Evolutionary conservation across 1,140 invertebrate species (phyloP).

Genomic region (Trialeurodes vaporariorum): DNA sequence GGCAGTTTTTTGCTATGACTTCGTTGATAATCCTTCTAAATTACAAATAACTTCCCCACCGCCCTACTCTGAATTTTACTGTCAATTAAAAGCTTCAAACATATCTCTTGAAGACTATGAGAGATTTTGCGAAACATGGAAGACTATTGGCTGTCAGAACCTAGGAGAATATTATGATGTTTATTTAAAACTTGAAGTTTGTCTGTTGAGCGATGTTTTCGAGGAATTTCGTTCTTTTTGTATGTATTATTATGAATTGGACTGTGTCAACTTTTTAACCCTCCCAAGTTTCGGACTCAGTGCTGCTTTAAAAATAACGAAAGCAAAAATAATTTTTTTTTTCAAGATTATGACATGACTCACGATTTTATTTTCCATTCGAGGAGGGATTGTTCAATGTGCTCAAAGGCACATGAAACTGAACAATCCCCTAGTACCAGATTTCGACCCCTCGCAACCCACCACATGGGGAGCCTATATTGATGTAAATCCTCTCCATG

Average conservation of each 20-base stretch:
- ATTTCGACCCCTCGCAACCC: not conserved
- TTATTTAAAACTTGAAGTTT: not conserved
- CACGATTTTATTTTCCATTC: not conserved
- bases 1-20: no score
- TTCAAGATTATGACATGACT: not conserved
- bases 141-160: not conserved
- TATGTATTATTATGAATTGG: not conserved
- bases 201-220: no score
- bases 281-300: not conserved
- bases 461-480: not conserved
- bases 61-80: not conserved
- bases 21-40: no score
- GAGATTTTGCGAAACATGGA: not conserved
- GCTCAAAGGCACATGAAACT: not conserved
- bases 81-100: not conserved
- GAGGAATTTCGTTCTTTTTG: not conserved
- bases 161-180: slow-evolving; percentile 3
- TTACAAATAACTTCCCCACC: not conserved
- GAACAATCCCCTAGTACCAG: not conserved
- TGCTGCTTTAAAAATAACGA: not conserved
- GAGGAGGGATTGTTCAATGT: not conserved
- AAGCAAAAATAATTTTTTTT: not conserved
- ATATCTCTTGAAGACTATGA: not conserved
- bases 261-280: slow-evolving; percentile 1
- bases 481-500: not conserved